Base-by-base conservation (phyloP, 2,888 invertebrate genomes). In the Brachynemurus nebulosus region DNA sequence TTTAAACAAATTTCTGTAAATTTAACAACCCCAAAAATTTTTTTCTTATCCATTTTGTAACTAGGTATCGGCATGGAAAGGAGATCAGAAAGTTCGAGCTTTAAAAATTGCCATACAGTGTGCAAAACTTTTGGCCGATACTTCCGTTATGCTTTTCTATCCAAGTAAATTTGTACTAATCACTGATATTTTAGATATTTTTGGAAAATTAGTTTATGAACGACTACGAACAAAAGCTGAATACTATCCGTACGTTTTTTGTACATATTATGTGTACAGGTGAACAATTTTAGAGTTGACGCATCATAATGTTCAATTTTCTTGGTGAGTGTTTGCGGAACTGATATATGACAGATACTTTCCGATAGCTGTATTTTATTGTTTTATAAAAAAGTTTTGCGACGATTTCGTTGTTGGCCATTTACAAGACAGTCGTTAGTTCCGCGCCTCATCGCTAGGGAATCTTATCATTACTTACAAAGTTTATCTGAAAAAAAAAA, bases 161-260 rank as follows among this genome's bases (percentile, higher is more conserved):
- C 97, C 97, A 0, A 93, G 93, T 65, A 96, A 97, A 69, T 98
- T 93, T 74, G 90, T 95, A 25, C 72, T 97, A 12, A 83, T 97
- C 44, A 93, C 93, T 9, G 96, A 98, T 62, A 88, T 96, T 53
- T 69, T 98, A 52, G 95, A 97, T 63, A 88, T 85, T 50, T 97
- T 98, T 69, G 91, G 91, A 1, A 78, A 81, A 60, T 70, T 95
- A 47, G 92, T 95, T 1, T 91, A 83, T 60, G 81, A 88, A 50
- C 71, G 95, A 50, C 67, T 95, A 17, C 76, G 79, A 56, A 72
- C 74, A 20, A 92, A 92, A 65, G 76, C 80, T 9, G 72, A 74
- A 55, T 75, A 72, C 61, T 70, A 69, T 51, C 69, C 68, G 71
- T 71, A 58, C 59, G 65, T n/a, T n/a, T n/a, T n/a, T n/a, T n/a